Conservation (phyloP, 2,888 invertebrate species). For the Lasiommata megera region DNA sequence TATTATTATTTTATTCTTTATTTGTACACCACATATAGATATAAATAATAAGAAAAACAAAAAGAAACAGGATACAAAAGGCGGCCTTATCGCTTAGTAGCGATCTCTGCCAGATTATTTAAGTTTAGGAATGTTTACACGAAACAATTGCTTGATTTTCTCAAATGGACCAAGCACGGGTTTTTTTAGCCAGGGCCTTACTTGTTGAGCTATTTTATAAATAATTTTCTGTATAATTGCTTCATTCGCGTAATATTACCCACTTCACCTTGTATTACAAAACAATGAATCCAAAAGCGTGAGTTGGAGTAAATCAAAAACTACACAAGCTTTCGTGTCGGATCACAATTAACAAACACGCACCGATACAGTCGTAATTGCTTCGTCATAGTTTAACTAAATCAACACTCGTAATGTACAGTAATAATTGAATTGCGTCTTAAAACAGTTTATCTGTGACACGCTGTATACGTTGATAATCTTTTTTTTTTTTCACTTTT, state of each 20-base stretch:
- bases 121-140: no score
- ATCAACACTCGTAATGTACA: constrained; percentile 41
- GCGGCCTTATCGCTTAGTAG: no score
- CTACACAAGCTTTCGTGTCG: constrained; percentile 50
- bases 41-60: no score
- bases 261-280: constrained; percentile 9
- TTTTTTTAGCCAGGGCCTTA: no score
- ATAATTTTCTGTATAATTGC: no score
- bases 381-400: constrained; percentile 61
- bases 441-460: constrained; percentile 4
- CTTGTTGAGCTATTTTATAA: background rate
- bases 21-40: no score
- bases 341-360: constrained; percentile 49
- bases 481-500: background rate
- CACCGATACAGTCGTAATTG: constrained; percentile 54
- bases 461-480: constrained; percentile 2
- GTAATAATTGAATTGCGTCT: constrained; percentile 19
- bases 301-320: constrained; percentile 28
- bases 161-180: no score
- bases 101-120: no score
- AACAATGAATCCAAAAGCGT: constrained; percentile 6
- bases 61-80: no score
- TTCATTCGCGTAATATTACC: background rate
- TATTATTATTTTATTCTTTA: no score
- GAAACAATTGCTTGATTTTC: no score